Base-by-base conservation (phyloP, 37 sponge, comb jelly and placozoan genomes). In the Axinella damicornis region DNA sequence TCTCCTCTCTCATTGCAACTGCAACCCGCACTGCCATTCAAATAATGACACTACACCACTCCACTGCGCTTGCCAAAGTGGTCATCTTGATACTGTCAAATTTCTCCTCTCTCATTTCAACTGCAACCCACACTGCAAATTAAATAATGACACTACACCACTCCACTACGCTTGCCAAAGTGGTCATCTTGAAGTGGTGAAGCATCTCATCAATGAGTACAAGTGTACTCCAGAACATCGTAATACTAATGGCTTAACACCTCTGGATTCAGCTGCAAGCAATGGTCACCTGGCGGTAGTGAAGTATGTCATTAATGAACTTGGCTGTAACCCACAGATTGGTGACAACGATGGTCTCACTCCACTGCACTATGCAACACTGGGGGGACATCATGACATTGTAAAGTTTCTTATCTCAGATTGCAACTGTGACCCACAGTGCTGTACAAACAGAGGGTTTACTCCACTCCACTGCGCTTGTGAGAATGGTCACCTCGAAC, bases 161-260 rank as follows among this genome's bases (percentile, higher is more conserved):
- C 56, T 84, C 46, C 76, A 84, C 34, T 64, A 75, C 0, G 76
- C 84, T 34, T 84, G 84, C 54, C 76, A 84, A 66, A 57, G 41
- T 32, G 84, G 84, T 24, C 76, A 75, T 36, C 53, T 74, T 2
- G 76, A 84, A 31, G 18, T 75, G 0, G 76, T 84, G 2, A 65
- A 57, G 31, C 61, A 75, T 36, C 57, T 84, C 9, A 46, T 46
- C 46, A 46, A 4, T 46, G 46, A 46, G 9, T 9, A 46, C 46
- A 46, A 46, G 46, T 46, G 46, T 9, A 46, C 4, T 46, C 46
- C 46, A 46, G 46, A 46, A 46, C 46, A 46, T 9, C 6, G 46
- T 9, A 46, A 46, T 9, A 9, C 9, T 46, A 46, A 46, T 46
- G 46, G 46, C 46, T 46, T 12, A 12, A 46, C 46, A 46, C 46